Evolutionary conservation across 2,888 invertebrate species (phyloP), one percentile per base, ranked within the genome.

Genomic region (Unio pictorum): DNA sequence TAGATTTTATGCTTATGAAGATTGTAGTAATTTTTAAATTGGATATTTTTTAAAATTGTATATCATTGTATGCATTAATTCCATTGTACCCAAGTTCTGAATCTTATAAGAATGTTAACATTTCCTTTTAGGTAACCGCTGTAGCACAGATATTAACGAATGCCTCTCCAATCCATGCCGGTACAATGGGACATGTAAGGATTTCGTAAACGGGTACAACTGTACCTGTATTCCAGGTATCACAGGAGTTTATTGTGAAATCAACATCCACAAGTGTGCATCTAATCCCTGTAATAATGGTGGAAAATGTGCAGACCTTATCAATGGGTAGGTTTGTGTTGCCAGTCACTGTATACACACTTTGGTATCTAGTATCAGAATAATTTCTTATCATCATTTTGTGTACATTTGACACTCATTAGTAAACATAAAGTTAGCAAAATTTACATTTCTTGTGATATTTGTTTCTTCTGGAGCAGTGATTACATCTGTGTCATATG

Each of bases 161-260:
- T 94, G 94, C 81, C 92, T 92, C 77, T 92, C 92, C 80, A 45
- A 68, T 18, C 88, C 88, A 1, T 88, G 88, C 69, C 68, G 75
- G 64, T 84, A 88, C 69, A 82, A 81, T 30, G 85, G 84, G 0
- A 78, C 81, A 0, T 87, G 87, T 75, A 61, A 64, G 3, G 82
- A 86, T 70, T 69, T 67, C 2, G 69, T 83, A n/a, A 81, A 81
- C 64, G 68, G 73, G 54, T 86, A 81, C 68, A 76, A 66, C 11
- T 87, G 87, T 76, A 68, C 74, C 18, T 87, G 87, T 78, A 79
- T 84, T 55, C 98, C 98, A 88, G 96, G 97, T 90, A 94, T 95
- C 85, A 95, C 87, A 96, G 96, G 96, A n/a, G 66, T 57, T 3
- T 77, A 79, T 71, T 88, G 88, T 72, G 80, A 84, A 60, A 79